phyloP scores from a whole-genome alignment of 1,140 invertebrate species.

The Neodiprion fabricii region DNA sequence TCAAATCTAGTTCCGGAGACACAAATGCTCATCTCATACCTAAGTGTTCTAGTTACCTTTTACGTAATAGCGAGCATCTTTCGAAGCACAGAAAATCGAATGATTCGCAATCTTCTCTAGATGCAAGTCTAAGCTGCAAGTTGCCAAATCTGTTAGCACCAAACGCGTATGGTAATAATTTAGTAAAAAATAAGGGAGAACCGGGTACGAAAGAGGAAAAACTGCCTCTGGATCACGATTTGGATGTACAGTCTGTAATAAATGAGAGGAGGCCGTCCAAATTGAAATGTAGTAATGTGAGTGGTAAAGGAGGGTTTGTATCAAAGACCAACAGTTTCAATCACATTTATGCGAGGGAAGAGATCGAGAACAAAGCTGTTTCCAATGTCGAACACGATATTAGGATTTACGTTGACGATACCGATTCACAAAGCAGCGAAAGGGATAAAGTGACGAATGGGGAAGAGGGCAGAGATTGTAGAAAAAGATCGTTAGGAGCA shows the following conservation, averaged over 20 bases:
- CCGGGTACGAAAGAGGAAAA: background rate
- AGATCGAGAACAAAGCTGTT: constrained; percentile 5
- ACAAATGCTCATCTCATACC: background rate
- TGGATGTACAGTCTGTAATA: constrained; percentile 57
- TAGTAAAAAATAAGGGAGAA: background rate
- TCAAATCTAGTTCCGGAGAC: constrained; percentile 14
- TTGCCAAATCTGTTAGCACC: background rate
- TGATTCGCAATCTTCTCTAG: background rate
- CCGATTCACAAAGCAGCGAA: constrained; percentile 42
- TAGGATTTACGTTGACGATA: constrained; percentile 46
- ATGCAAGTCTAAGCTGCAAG: background rate
- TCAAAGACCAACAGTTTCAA: constrained; percentile 26
- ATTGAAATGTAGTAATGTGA: constrained; percentile 32
- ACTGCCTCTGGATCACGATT: constrained; percentile 31
- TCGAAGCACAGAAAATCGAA: constrained; percentile 2
- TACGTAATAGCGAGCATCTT: background rate
- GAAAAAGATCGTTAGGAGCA: background rate
- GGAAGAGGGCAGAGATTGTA: background rate
- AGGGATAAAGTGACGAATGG: background rate
- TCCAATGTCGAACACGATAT: constrained; percentile 28
- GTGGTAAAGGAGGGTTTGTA: constrained; percentile 26
- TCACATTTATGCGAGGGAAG: constrained; percentile 40
- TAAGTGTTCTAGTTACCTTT: background rate
- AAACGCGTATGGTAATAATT: background rate
- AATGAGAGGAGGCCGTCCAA: constrained; percentile 56